Evolutionary conservation across 2,888 invertebrate genomes (phyloP).

Genomic region (Xestoiulus laeticollis): DNA sequence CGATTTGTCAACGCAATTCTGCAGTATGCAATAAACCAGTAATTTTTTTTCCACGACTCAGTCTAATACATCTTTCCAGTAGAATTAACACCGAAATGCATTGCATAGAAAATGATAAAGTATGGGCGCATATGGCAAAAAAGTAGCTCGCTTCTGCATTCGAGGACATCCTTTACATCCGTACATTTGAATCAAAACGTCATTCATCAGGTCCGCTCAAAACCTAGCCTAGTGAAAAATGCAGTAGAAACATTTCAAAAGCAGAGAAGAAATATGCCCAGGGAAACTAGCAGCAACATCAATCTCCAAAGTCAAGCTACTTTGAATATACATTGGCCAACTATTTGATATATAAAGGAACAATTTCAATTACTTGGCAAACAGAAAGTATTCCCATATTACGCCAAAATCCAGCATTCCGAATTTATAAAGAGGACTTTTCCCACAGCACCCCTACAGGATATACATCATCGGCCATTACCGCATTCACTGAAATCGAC

Average conservation of each 20-base stretch:
- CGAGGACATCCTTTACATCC: constrained; percentile 39
- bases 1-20: constrained; percentile 35
- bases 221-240: constrained; percentile 7
- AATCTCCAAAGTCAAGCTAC: constrained; percentile 29
- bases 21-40: not conserved
- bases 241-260: constrained; percentile 27
- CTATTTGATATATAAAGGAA: constrained; percentile 27
- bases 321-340: constrained; percentile 41
- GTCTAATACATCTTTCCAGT: constrained; percentile 16
- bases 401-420: not conserved
- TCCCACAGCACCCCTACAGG: not conserved
- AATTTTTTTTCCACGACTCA: not conserved
- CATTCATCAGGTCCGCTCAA: constrained; percentile 10
- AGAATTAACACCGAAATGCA: constrained; percentile 14
- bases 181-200: constrained; percentile 38
- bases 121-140: not conserved
- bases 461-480: constrained; percentile 40
- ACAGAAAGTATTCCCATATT: constrained; percentile 41
- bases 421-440: constrained; percentile 34
- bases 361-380: constrained; percentile 41
- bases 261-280: constrained; percentile 38
- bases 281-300: constrained; percentile 21
- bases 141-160: not conserved
- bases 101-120: constrained; percentile 13
- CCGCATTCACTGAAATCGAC: constrained; percentile 36